Evolutionary conservation across 1,140 invertebrate genomes (phyloP), one percentile per base, ranked within the genome.

Genomic region (Calephelis nemesis): DNA sequence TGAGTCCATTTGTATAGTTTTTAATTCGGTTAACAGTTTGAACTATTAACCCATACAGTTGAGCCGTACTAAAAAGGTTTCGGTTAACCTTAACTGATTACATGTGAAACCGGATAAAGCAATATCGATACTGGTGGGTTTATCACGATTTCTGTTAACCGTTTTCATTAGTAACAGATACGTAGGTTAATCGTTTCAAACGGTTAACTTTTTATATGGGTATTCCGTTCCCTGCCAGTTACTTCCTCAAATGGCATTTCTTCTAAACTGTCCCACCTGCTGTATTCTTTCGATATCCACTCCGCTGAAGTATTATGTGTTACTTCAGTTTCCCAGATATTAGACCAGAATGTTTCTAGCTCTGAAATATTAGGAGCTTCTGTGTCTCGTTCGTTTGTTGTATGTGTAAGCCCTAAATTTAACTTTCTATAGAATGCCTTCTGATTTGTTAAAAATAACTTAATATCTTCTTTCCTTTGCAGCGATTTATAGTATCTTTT

Each of bases 371-470:
- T 15, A 12, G 64, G 67, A 50, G 47, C 30, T 10, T 71, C 6
- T 47, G 9, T 69, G 0, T 7, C 42, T 42, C 7, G 42, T 42
- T 8, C 7, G 7, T 42, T 42, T 7, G 7, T 42, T 48, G 66
- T 65, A n/a, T 60, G 48, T 15, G 45, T 64, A 5, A 39, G 11
- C 6, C 45, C 40, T 62, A 19, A 13, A 40, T 68, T 71, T 8
- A 67, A 62, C 10, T 63, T 74, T 58, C 64, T 48, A 52, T 71
- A 74, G 65, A 74, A 74, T 62, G 49, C 0, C 49, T 71, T 74
- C 62, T 69, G 63, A 42, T 70, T 74, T 9, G 4, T 70, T 42
- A 60, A 67, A 47, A 70, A 73, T 48, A 50, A 11, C 4, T 19
- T 69, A 60, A 71, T 74, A 30, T 74, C 54, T 62, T 15, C 48